Evolutionary conservation across 1,140 invertebrate species (phyloP).

Genomic region (Drosophila kurseongensis): DNA sequence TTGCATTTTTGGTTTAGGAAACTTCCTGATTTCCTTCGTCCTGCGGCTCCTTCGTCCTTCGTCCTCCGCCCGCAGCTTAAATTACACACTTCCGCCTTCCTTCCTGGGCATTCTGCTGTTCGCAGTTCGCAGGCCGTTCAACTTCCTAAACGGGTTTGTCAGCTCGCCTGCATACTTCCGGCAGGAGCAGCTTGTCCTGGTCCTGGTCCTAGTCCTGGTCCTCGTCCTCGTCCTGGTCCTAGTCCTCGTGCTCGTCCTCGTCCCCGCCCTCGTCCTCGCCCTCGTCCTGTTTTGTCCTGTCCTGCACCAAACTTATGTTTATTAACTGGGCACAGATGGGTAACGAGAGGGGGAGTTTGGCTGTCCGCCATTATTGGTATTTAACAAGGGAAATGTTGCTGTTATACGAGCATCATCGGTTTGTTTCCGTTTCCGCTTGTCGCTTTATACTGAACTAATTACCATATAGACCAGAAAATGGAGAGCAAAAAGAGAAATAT

Average conservation of each 20-base stretch:
- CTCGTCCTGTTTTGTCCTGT: no score
- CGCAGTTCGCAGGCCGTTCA: constrained; percentile 22
- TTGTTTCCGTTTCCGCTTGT: constrained; percentile 6
- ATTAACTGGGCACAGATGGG: constrained; percentile 14
- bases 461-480: no score
- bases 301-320: constrained; percentile 17
- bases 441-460: neutral
- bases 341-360: neutral
- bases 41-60: constrained; percentile 3
- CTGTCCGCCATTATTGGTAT: constrained; percentile 15
- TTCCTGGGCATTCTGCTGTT: constrained; percentile 47
- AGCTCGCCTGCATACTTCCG: constrained; percentile 43
- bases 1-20: constrained; percentile 68
- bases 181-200: constrained; percentile 1
- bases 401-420: neutral
- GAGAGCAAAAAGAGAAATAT: neutral
- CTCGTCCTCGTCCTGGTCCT: no score
- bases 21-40: constrained; percentile 21
- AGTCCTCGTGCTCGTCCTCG: no score
- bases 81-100: constrained; percentile 76
- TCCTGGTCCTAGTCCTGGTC: no score
- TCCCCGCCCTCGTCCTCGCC: no score
- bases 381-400: constrained; percentile 12
- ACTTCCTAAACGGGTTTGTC: constrained; percentile 56
- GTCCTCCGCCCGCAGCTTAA: constrained; percentile 56